Conservation (phyloP, 2,888 invertebrate species). For the Amblyjoppa proteus region DNA sequence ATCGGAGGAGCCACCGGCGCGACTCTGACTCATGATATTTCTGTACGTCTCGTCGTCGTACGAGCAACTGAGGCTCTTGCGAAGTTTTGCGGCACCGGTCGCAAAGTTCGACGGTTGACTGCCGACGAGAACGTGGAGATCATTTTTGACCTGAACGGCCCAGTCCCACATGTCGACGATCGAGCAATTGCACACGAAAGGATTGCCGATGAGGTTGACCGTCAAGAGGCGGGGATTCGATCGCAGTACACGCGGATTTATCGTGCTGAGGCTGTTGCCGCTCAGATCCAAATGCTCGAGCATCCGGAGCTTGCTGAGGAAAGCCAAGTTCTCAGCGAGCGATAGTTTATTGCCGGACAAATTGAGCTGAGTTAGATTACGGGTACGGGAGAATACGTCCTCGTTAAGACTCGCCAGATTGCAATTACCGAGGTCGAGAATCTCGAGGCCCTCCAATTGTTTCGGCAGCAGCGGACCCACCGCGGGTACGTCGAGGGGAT, state of each 20-base stretch:
- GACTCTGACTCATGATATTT: slow-evolving; percentile 83
- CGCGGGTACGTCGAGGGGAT: slow-evolving; percentile 88
- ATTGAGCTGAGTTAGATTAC: slow-evolving; percentile 88
- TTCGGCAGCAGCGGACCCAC: slow-evolving; percentile 88
- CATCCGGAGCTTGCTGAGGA: slow-evolving; percentile 86
- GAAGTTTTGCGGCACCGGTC: slow-evolving; percentile 88
- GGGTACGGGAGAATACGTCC: slow-evolving; percentile 88
- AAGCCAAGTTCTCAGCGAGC: slow-evolving; percentile 86
- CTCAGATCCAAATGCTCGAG: slow-evolving; percentile 88
- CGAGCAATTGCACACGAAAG: slow-evolving; percentile 90
- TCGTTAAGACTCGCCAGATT: slow-evolving; percentile 87
- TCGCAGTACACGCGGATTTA: slow-evolving; percentile 87
- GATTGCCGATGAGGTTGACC: slow-evolving; percentile 89
- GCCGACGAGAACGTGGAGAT: slow-evolving; percentile 88
- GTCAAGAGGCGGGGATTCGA: slow-evolving; percentile 87
- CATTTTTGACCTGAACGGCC: slow-evolving; percentile 89
- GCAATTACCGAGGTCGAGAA: slow-evolving; percentile 89
- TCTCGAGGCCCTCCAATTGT: slow-evolving; percentile 88
- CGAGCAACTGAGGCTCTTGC: slow-evolving; percentile 88
- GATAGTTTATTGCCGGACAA: slow-evolving; percentile 87
- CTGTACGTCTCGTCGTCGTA: slow-evolving; percentile 87
- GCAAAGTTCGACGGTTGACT: slow-evolving; percentile 89
- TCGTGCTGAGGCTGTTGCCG: slow-evolving; percentile 88
- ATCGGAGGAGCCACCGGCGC: slow-evolving; percentile 86
- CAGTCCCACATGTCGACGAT: slow-evolving; percentile 91